phyloP scores from a whole-genome alignment of 1,140 invertebrate genomes.

The Ooceraea biroi region DNA sequence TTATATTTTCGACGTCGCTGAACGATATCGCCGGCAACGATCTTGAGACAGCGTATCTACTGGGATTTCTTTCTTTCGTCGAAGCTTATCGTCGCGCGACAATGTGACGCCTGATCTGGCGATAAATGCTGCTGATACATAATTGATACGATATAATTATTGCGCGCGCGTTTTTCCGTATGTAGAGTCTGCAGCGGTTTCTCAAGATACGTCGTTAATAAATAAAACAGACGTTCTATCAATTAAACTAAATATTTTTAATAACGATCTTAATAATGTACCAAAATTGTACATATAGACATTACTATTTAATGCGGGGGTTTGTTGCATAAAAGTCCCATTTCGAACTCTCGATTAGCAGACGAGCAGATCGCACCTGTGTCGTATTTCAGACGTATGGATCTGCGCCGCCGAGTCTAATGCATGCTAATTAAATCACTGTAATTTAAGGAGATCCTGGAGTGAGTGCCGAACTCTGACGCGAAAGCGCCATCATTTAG shows the following conservation, averaged over 20 bases:
- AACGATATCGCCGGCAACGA: constrained; percentile 44
- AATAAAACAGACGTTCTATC: not conserved
- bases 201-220: not conserved
- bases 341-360: too few relatives aligned
- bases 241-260: not conserved
- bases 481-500: too few relatives aligned
- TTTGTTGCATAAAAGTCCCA: too few relatives aligned
- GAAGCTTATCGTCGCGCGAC: not conserved
- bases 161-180: too few relatives aligned
- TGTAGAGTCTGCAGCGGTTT: too few relatives aligned
- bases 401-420: too few relatives aligned
- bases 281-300: not conserved
- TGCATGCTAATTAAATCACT: too few relatives aligned
- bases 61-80: not conserved
- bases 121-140: not conserved
- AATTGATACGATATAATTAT: constrained; percentile 20
- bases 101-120: not conserved
- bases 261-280: not conserved
- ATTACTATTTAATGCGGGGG: too few relatives aligned
- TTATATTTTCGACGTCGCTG: constrained; percentile 56
- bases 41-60: not conserved
- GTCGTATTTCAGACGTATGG: too few relatives aligned
- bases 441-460: too few relatives aligned
- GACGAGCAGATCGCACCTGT: too few relatives aligned
- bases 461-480: too few relatives aligned